Evolutionary conservation across 1,140 invertebrate genomes (phyloP), one percentile per base, ranked within the genome.

Genomic region (Calliopsis andreniformis): DNA sequence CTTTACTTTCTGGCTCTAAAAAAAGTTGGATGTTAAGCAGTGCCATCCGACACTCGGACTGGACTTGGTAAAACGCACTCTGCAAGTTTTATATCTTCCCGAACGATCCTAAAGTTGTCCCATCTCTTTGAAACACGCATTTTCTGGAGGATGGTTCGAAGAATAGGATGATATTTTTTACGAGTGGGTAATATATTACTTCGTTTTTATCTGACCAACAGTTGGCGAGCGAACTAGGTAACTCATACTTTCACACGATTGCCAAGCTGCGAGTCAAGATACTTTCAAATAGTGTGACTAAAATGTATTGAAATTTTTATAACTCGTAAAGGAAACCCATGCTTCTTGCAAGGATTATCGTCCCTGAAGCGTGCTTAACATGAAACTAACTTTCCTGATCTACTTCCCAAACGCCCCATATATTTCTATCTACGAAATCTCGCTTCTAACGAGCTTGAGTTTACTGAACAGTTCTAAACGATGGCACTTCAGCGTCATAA

Each of bases 261-360:
- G 30, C 4, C 18, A 10, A 39, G 56, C 56, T 0, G 18, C 7
- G 28, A 10, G 30, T 58, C n/a, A 35, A 58, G 55, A 0, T 20
- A 35, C 30, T 53, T n/a, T 47, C 3, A 14, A 14, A 47, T n/a
- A 23, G 5, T 0, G 20, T n/a, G 47, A 28, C 23, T 58, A 35
- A 58, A 58, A 58, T 8, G 30, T 10, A 7, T 23, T 58, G n/a
- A 39, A 58, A 39, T 58, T 58, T 58, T 58, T 58, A 58, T 12
- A 39, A 20, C 55, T n/a, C 7, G 30, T 3, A 23, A 49, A 18
- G 6, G 20, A 0, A n/a, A 23, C n/a, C n/a, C 4, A 23, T 10
- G 6, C 2, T 12, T 8, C n/a, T 10, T 8, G 5, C n/a, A n/a
- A n/a, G 32, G n/a, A 32, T 35, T 23, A 10, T 6, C 32, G 8